Evolutionary conservation across 2,113 vertebrate genomes (phyloP).

Genomic region (Pteruthius melanotis): DNA sequence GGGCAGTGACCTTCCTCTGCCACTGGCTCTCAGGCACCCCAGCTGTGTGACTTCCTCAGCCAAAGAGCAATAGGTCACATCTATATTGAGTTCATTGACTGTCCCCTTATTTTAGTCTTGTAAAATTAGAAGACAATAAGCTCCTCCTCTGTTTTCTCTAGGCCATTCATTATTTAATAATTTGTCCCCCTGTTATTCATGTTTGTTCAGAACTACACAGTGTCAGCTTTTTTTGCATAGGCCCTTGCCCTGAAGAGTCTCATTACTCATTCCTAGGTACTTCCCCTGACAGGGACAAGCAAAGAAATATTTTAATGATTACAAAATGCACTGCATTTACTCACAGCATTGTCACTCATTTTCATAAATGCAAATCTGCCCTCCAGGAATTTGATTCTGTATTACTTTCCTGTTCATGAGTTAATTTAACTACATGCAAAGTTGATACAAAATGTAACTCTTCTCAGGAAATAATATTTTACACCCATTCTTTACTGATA

Average conservation of each 20-base stretch:
- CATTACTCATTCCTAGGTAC: background rate
- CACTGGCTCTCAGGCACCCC: background rate
- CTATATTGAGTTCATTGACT: constrained; percentile 41
- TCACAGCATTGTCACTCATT: background rate
- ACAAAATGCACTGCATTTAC: background rate
- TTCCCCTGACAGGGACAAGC: background rate
- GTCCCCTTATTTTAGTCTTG: constrained; percentile 6
- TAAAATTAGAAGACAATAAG: constrained; percentile 12
- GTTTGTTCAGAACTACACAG: background rate
- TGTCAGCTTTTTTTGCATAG: background rate
- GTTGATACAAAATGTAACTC: background rate
- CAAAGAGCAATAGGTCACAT: constrained; percentile 48
- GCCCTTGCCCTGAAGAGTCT: background rate
- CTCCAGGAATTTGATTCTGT: background rate
- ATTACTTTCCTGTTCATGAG: background rate
- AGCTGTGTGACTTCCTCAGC: constrained; percentile 41
- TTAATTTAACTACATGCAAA: background rate
- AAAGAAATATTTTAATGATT: background rate
- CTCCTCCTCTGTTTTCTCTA: constrained; percentile 42
- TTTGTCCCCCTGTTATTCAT: background rate
- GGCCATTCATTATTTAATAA: constrained; percentile 31
- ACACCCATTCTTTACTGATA: background rate
- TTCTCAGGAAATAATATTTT: background rate
- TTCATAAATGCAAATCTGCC: constrained; percentile 15
- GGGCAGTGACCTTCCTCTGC: constrained; percentile 6